Conservation (phyloP, 2,113 vertebrate genomes). For the Pogona vitticeps region DNA sequence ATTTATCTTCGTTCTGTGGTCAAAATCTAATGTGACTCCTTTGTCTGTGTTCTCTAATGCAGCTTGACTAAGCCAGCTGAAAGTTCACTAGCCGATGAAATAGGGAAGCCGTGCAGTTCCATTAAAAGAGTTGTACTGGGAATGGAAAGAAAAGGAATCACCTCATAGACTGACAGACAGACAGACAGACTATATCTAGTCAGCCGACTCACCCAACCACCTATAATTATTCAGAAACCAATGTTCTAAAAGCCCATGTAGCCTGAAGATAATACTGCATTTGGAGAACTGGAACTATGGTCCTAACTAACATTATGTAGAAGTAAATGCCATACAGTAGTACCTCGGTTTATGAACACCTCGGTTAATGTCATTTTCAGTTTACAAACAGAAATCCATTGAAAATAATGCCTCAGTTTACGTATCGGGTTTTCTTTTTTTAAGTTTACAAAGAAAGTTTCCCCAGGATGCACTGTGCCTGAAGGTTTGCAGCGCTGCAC, state of each 20-base stretch:
- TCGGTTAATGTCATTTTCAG: too few species aligned
- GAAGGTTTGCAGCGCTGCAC: too few species aligned
- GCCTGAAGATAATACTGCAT: not conserved
- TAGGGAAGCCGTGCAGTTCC: constrained; percentile 43
- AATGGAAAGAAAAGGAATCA: not conserved
- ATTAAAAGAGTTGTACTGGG: constrained; percentile 42
- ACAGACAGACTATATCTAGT: not conserved
- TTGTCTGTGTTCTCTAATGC: constrained; percentile 59
- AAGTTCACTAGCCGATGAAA: constrained; percentile 61
- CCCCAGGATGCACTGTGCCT: too few species aligned
- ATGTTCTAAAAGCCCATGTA: not conserved
- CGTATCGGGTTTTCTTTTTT: too few species aligned
- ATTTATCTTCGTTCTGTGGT: constrained; percentile 79
- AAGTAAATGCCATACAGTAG: too few species aligned
- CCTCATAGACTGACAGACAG: not conserved
- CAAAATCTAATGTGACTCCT: constrained; percentile 66
- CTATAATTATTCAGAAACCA: constrained; percentile 14
- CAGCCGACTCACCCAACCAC: too few species aligned
- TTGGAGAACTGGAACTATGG: not conserved
- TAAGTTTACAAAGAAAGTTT: too few species aligned
- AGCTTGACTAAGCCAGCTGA: constrained; percentile 49
- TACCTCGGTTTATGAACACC: too few species aligned
- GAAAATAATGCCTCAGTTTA: too few species aligned
- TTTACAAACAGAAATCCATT: too few species aligned
- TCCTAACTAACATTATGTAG: not conserved